Evolutionary conservation across 2,888 invertebrate species (phyloP), one percentile per base, ranked within the genome.

Genomic region (Andrena bicolor): DNA sequence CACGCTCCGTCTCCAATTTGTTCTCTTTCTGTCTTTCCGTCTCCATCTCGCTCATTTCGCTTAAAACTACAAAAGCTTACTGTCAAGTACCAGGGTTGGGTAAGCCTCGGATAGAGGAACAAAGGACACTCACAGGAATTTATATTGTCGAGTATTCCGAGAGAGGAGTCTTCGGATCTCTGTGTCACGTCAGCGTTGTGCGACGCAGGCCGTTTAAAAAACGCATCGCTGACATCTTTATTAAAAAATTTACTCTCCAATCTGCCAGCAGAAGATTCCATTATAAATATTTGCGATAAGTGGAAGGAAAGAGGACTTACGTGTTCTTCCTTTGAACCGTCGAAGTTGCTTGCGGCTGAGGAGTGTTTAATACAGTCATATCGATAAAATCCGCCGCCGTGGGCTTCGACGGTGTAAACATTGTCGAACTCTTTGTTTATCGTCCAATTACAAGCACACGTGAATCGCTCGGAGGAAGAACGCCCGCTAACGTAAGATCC

Each of bases 311-410:
- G 28, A 23, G 1, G 35, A 89, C 90, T 74, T 81, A 93, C 93
- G 85, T 80, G 48, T 82, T 86, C 87, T 92, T 93, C 82, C 93
- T 92, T 74, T 92, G 91, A 32, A 93, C 93, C 26, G 94, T 95
- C 3, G 94, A 95, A 23, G 93, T 91, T 53, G 94, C 94, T 84
- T 93, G 93, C 7, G 94, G 94, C 85, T 91, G 84, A 35, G 94
- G 94, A 23, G 94, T 94, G 69, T 85, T 90, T 77, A 92, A 74
- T 51, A 94, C 78, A 13, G 93, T 93, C 69, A 89, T 78, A 82
- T 93, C 90, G 41, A 88, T 87, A 66, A 91, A 88, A 72, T 90
- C 86, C 4, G 74, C 41, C 23, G n/a, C 61, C 5, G 73, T 56
- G 4, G 69, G 32, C 58, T 83, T 83, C 51, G 84, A 56, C 16